Conservation (phyloP, 2,113 vertebrate species). For the Steatornis caripensis region DNA sequence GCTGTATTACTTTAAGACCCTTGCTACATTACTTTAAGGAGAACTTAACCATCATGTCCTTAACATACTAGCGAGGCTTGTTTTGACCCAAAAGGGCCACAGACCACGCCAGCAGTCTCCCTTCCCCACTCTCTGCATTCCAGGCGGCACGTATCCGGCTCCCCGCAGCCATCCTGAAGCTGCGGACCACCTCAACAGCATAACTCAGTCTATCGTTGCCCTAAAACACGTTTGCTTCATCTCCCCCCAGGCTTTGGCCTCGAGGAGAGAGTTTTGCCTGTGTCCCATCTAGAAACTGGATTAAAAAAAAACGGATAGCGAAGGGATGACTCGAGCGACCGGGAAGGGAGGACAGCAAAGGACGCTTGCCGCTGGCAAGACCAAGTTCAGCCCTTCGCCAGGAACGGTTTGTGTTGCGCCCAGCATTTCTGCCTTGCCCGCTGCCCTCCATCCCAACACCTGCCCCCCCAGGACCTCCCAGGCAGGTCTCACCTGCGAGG, state of each 20-base stretch:
- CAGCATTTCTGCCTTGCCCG: not conserved
- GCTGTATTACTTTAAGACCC: fast-evolving
- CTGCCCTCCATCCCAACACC: not conserved
- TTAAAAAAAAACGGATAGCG: fast-evolving
- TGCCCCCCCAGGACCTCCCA: fast-evolving
- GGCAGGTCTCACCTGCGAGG: constrained; percentile 72
- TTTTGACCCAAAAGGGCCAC: not conserved
- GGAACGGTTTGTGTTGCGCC: fast-evolving
- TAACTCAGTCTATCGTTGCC: not conserved
- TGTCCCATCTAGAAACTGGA: fast-evolving
- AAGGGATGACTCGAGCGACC: not conserved
- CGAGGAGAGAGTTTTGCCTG: not conserved
- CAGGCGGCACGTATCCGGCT: not conserved
- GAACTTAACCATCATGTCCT: not conserved
- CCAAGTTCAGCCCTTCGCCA: not conserved
- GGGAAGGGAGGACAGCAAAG: not conserved
- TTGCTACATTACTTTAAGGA: not conserved
- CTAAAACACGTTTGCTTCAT: not conserved
- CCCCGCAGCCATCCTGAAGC: not conserved
- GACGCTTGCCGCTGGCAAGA: not conserved
- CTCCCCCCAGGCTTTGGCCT: not conserved
- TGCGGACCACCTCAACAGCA: not conserved
- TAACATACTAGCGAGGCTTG: not conserved
- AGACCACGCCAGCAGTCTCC: not conserved
- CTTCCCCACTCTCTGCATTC: not conserved